Percentiles rank a stretch among this genome's conserved stretches.
phyloP scores from a whole-genome alignment of 2,888 invertebrate species.

The Drosophila mercatorum region DNA sequence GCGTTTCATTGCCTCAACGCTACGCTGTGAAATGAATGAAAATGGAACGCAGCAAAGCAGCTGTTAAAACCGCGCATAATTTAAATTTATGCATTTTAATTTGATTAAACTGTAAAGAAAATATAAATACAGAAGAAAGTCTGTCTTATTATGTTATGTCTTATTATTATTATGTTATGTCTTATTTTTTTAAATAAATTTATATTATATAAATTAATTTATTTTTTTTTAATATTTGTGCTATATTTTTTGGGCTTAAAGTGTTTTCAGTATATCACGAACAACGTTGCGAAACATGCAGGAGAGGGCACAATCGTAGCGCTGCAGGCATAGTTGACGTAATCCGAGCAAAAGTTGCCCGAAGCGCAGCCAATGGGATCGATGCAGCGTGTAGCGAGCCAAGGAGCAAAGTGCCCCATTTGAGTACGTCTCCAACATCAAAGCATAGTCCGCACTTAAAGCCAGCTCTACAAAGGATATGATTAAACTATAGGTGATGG shows the following conservation, averaged over 20 bases:
- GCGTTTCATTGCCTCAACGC: constrained; percentile 18
- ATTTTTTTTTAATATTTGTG: background rate
- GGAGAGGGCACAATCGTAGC: constrained; percentile 80
- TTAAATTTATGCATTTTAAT: background rate
- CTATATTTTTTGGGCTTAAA: constrained; percentile 34
- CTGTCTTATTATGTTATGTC: too few species aligned
- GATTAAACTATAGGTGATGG: background rate
- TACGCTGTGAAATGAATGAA: constrained; percentile 5
- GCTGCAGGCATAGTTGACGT: constrained; percentile 81
- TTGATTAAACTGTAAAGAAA: too few species aligned
- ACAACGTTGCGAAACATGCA: constrained; percentile 81
- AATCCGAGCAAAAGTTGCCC: constrained; percentile 82
- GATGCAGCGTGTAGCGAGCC: constrained; percentile 83
- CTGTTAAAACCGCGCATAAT: constrained; percentile 20
- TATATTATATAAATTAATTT: background rate
- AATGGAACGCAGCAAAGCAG: constrained; percentile 33
- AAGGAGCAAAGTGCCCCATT: constrained; percentile 82
- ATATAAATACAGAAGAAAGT: too few species aligned
- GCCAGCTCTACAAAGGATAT: constrained; percentile 76
- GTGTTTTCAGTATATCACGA: constrained; percentile 73
- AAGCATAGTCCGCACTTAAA: constrained; percentile 69
- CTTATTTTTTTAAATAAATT: background rate
- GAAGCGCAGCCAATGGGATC: constrained; percentile 83
- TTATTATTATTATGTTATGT: too few species aligned
- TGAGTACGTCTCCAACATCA: constrained; percentile 80